Evolutionary conservation across 2,888 invertebrate species (phyloP).

Genomic region (Chloroclystis v-ata): DNA sequence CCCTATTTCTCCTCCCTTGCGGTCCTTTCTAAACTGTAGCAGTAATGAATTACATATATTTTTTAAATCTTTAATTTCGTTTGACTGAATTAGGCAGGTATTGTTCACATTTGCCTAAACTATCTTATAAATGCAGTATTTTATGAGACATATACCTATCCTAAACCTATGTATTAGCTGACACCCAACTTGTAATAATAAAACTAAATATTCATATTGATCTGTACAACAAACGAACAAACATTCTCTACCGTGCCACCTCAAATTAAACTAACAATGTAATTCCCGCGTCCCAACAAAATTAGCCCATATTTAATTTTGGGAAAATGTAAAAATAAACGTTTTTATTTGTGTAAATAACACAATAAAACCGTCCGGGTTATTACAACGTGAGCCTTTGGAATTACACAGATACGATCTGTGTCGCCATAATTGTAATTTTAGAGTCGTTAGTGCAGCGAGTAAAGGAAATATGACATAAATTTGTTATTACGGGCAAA

Average conservation of each 20-base stretch:
- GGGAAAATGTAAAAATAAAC: conserved; percentile 78
- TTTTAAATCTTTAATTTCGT: too few relatives aligned
- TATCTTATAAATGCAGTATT: too few relatives aligned
- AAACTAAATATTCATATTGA: neutral
- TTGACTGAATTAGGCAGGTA: too few relatives aligned
- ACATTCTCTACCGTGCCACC: conserved; percentile 37
- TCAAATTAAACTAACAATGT: conserved; percentile 60
- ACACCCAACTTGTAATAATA: too few relatives aligned
- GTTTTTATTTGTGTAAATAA: conserved; percentile 79
- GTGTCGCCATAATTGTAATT: conserved; percentile 73
- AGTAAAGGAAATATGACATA: conserved; percentile 8
- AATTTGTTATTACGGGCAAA: neutral
- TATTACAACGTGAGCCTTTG: conserved; percentile 64
- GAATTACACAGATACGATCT: conserved; percentile 74
- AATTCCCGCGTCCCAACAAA: conserved; percentile 47
- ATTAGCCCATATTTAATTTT: conserved; percentile 77
- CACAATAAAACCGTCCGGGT: conserved; percentile 71
- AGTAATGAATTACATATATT: too few relatives aligned
- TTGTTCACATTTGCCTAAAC: too few relatives aligned
- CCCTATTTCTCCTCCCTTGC: too few relatives aligned
- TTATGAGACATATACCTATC: too few relatives aligned
- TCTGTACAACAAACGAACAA: conserved; percentile 7
- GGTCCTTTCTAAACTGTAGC: too few relatives aligned
- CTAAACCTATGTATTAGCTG: too few relatives aligned
- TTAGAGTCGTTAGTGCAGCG: conserved; percentile 64